phyloP scores from a whole-genome alignment of 2,113 vertebrate genomes.

The Archocentrus centrarchus region DNA sequence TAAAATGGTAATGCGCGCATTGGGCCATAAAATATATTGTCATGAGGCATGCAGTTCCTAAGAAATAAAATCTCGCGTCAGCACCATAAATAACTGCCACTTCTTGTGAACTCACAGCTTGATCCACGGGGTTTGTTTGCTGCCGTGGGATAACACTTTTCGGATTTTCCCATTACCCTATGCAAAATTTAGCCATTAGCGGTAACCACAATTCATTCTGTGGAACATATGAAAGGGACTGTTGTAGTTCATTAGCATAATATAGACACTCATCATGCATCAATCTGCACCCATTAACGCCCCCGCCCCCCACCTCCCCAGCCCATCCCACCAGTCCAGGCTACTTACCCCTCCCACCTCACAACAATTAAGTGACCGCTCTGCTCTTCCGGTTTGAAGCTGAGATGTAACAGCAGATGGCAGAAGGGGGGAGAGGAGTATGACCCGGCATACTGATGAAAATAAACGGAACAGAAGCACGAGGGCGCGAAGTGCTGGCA shows the following conservation, averaged over 20 bases:
- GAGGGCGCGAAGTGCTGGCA: background rate
- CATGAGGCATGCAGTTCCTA: background rate
- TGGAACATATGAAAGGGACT: slow-evolving; percentile 68
- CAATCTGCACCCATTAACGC: slow-evolving; percentile 65
- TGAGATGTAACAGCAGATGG: slow-evolving; percentile 65
- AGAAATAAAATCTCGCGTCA: slow-evolving; percentile 36
- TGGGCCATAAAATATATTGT: slow-evolving; percentile 2
- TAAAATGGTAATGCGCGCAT: slow-evolving; percentile 37
- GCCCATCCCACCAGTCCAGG: background rate
- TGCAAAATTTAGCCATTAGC: slow-evolving; percentile 66
- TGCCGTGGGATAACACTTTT: slow-evolving; percentile 29
- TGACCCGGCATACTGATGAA: slow-evolving; percentile 67
- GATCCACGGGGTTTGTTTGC: slow-evolving; percentile 30
- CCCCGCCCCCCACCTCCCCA: background rate
- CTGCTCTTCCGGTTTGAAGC: slow-evolving; percentile 42
- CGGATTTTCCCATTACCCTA: slow-evolving; percentile 49
- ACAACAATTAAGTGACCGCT: slow-evolving; percentile 24
- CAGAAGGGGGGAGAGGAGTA: slow-evolving; percentile 9
- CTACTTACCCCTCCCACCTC: slow-evolving; percentile 35
- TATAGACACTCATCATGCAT: slow-evolving; percentile 62
- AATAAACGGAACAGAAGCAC: background rate
- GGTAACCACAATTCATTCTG: slow-evolving; percentile 62
- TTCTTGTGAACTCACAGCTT: slow-evolving; percentile 25
- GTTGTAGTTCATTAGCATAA: slow-evolving; percentile 75
- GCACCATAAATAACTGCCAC: slow-evolving; percentile 34